Conservation (phyloP, 2,113 vertebrate genomes). For the Rhineura floridana region DNA sequence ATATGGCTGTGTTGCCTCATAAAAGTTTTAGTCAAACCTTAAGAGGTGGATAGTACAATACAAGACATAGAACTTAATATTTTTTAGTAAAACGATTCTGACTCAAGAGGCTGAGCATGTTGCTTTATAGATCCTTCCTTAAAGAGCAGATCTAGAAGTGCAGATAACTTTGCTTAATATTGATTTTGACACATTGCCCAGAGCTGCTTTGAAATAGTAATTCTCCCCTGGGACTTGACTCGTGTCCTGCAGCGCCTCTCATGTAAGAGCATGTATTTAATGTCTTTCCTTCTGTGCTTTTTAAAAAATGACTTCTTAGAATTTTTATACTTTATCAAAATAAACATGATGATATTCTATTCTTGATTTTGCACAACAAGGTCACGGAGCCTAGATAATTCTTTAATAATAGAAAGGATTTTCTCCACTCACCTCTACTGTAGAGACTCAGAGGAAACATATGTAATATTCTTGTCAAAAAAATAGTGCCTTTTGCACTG, state of each 20-base stretch:
- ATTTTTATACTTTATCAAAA: not conserved
- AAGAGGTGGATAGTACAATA: not conserved
- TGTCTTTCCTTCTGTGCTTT: conserved; percentile 1
- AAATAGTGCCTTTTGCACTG: not conserved
- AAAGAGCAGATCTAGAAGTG: conserved; percentile 11
- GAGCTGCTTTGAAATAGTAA: conserved; percentile 4
- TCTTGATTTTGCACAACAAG: not conserved
- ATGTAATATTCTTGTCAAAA: conserved; percentile 3
- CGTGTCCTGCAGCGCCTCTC: not conserved
- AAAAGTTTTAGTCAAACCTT: not conserved
- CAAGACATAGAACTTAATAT: not conserved
- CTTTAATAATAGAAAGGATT: not conserved
- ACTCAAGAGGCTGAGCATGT: not conserved
- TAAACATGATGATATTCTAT: not conserved
- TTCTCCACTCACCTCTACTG: not conserved
- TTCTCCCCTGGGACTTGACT: conserved; percentile 4
- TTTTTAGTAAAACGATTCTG: conserved; percentile 7
- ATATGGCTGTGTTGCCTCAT: conserved; percentile 8
- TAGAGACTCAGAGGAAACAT: not conserved
- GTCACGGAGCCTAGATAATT: not conserved
- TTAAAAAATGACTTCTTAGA: not conserved
- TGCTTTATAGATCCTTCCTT: conserved; percentile 23
- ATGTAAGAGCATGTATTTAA: not conserved
- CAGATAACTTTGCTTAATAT: not conserved
- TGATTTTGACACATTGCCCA: conserved; percentile 31